Evolutionary conservation across 2,888 invertebrate species (phyloP).

Genomic region (Phalera bucephala): DNA sequence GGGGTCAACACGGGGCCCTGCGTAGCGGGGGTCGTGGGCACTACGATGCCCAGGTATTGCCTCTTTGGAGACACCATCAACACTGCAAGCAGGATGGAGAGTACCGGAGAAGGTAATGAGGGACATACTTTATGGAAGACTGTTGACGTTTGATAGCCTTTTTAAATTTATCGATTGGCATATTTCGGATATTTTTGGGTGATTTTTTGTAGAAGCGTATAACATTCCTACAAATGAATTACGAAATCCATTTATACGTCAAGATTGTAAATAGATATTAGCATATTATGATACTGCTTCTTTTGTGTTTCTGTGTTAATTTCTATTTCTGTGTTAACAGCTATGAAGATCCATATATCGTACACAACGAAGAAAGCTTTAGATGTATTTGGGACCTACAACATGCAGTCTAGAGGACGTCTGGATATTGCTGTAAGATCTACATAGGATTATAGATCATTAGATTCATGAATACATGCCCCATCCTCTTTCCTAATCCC

Average conservation of each 20-base stretch:
- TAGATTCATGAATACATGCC: not conserved
- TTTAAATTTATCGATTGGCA: no score
- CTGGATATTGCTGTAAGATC: slow-evolving; percentile 68
- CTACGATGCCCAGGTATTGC: slow-evolving; percentile 85
- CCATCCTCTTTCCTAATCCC: not conserved
- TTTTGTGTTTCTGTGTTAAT: no score
- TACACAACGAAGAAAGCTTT: slow-evolving; percentile 78
- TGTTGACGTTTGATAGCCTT: no score
- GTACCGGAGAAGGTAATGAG: slow-evolving; percentile 72
- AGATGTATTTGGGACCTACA: slow-evolving; percentile 75
- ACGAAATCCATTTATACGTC: no score
- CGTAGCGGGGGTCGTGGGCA: slow-evolving; percentile 85
- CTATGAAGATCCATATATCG: slow-evolving; percentile 85
- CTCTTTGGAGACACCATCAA: slow-evolving; percentile 85
- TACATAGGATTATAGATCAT: not conserved
- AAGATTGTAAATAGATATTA: no score
- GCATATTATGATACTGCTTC: no score
- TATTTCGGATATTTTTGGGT: no score
- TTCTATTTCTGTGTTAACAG: no score
- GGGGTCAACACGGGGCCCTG: slow-evolving; percentile 86
- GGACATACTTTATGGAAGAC: no score
- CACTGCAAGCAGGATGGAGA: slow-evolving; percentile 86
- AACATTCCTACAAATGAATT: no score
- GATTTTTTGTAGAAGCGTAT: no score
- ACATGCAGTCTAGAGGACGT: slow-evolving; percentile 64